These are phyloP conservation scores for Orchesella flavescens DNA, from an alignment of 2,888 invertebrate genomes.

Conservation along the genomic window DNA sequence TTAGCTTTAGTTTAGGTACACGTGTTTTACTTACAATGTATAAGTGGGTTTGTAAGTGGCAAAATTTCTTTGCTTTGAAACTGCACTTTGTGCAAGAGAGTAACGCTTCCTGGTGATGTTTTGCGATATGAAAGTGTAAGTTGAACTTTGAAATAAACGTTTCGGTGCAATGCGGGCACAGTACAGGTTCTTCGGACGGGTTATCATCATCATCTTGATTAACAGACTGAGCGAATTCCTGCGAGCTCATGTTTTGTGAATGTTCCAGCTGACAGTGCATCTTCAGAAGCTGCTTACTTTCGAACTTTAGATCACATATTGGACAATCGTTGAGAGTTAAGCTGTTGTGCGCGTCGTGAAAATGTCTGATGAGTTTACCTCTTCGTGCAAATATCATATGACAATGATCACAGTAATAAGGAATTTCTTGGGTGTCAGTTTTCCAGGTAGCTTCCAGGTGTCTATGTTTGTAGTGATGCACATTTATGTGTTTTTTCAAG, in stretches of 20 bases:
- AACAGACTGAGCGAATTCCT: neutral
- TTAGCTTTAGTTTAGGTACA: no score
- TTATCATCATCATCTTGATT: neutral
- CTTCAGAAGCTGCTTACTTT: constrained; percentile 27
- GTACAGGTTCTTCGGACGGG: neutral
- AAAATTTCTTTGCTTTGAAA: neutral
- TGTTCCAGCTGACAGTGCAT: constrained; percentile 16
- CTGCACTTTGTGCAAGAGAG: constrained; percentile 15
- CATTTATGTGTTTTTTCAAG: neutral
- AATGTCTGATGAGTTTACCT: neutral
- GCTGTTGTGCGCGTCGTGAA: neutral
- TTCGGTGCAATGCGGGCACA: constrained; percentile 14
- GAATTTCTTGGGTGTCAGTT: neutral
- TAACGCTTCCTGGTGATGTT: neutral
- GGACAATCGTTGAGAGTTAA: neutral
- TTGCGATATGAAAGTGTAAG: constrained; percentile 23
- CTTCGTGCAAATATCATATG: neutral
- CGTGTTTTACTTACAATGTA: neutral
- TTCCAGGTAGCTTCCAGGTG: neutral
- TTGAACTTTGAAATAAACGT: constrained; percentile 10
- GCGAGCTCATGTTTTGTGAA: neutral
- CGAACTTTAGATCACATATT: neutral
- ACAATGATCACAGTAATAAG: constrained; percentile 36
- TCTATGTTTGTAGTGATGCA: neutral
- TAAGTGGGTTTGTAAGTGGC: neutral